These are phyloP conservation scores for Mareca strepera DNA, from an alignment of 2,797 vertebrate species.

Conservation along the genomic window DNA sequence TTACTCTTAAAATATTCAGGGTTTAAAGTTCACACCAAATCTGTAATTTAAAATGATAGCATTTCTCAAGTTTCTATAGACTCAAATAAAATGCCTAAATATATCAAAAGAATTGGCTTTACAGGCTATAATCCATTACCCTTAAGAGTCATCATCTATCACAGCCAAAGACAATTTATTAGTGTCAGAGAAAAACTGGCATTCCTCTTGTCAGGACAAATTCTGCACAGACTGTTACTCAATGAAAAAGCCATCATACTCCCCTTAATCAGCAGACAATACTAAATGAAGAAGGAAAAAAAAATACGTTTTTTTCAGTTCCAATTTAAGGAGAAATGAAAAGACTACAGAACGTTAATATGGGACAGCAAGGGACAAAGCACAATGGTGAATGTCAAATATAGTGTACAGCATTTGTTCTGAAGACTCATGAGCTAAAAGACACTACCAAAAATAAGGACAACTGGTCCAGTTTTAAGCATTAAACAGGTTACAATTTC, in stretches of 20 bases:
- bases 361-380: not conserved
- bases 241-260: slow-evolving; percentile 1
- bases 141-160: not conserved
- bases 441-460: not conserved
- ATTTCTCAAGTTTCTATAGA: not conserved
- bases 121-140: not conserved
- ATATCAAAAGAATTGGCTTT: not conserved
- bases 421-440: not conserved
- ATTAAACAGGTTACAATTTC: not conserved
- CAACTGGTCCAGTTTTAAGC: not conserved
- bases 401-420: not conserved
- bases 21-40: not conserved
- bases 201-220: not conserved
- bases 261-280: not conserved
- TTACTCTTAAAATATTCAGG: not conserved
- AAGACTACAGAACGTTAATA: not conserved
- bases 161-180: not conserved
- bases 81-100: not conserved
- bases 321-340: not conserved
- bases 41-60: not conserved
- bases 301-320: not conserved
- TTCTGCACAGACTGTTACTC: not conserved
- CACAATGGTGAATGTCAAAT: not conserved
- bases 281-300: not conserved
- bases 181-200: not conserved